Conservation (phyloP, 2,113 vertebrate genomes). For the Ageneiosus marmoratus region DNA sequence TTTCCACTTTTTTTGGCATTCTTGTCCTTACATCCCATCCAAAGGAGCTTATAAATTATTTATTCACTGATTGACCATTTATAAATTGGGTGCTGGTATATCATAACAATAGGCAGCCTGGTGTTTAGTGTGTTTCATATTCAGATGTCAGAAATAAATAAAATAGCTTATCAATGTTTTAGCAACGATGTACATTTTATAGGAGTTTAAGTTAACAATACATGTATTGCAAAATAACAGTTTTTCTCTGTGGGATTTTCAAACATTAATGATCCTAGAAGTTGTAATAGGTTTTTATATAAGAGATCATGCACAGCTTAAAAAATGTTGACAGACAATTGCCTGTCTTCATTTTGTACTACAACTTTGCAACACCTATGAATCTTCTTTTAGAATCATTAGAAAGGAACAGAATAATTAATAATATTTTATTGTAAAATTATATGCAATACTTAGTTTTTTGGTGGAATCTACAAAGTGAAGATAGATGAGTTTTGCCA, state of each 20-base stretch:
- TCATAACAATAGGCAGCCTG: conserved; percentile 96
- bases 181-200: neutral
- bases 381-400: neutral
- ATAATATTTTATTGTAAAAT: neutral
- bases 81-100: conserved; percentile 85
- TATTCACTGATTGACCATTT: conserved; percentile 79
- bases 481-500: too few relatives aligned
- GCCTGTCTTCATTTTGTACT: neutral
- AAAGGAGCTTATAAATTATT: neutral
- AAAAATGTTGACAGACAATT: neutral
- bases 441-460: too few relatives aligned
- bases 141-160: conserved; percentile 72
- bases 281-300: neutral
- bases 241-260: neutral
- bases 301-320: neutral
- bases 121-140: conserved; percentile 94
- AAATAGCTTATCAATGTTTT: neutral
- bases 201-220: neutral
- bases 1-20: neutral
- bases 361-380: neutral
- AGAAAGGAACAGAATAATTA: neutral
- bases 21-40: neutral
- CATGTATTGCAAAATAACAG: neutral
- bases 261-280: neutral
- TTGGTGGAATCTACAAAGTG: too few relatives aligned